These are phyloP conservation scores for Campoletis raptor DNA, from an alignment of 2,888 invertebrate genomes.

Conservation along the genomic window DNA sequence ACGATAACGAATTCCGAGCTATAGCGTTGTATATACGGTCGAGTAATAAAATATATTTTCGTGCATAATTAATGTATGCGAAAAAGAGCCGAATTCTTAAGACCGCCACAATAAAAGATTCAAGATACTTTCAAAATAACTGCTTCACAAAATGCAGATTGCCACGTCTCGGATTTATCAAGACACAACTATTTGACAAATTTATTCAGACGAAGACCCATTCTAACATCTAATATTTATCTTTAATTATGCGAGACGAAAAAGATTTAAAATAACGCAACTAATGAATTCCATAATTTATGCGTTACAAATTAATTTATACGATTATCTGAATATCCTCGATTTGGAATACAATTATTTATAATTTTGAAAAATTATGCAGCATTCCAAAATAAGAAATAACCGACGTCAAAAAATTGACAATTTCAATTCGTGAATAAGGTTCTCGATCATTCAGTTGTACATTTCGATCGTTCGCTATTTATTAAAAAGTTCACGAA, in stretches of 20 bases:
- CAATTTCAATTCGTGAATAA: neutral
- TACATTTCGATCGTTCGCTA: neutral
- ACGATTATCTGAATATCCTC: neutral
- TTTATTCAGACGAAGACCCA: neutral
- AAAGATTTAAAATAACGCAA: neutral
- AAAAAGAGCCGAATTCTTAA: neutral
- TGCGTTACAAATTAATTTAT: neutral
- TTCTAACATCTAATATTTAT: conserved; percentile 13
- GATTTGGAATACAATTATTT: neutral
- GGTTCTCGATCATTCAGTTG: neutral
- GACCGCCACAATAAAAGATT: neutral
- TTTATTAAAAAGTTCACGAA: neutral
- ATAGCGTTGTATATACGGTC: neutral
- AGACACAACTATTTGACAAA: conserved; percentile 1
- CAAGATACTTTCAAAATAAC: neutral
- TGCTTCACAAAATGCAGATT: conserved; percentile 12
- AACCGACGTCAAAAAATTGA: neutral
- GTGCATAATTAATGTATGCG: conserved; percentile 4
- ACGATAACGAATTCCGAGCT: neutral
- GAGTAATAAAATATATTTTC: conserved; percentile 27
- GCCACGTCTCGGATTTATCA: neutral
- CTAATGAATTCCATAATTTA: neutral
- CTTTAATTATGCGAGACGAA: conserved; percentile 6
- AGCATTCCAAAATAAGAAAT: neutral
- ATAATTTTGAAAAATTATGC: neutral